A percentile compares a stretch with the other conserved stretches of the same genome.
These are phyloP conservation scores for Tetraneura akinire DNA, from an alignment of 1,140 invertebrate genomes.

Conservation along the genomic window DNA sequence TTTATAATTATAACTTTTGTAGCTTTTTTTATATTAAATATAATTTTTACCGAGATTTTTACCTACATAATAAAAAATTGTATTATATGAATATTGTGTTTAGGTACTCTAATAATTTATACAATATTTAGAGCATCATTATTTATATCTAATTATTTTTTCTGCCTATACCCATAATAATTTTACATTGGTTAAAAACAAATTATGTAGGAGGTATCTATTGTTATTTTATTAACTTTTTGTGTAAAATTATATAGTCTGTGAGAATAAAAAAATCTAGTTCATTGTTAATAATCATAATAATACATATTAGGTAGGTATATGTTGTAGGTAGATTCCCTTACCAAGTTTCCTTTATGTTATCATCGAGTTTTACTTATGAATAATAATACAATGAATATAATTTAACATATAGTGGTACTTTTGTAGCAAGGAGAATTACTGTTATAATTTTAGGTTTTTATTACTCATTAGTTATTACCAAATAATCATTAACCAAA, in stretches of 20 bases:
- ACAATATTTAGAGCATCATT: not conserved
- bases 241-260: not conserved
- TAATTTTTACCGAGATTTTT: too few relatives aligned
- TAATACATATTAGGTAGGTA: constrained; percentile 7
- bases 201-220: not conserved
- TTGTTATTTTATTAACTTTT: constrained; percentile 17
- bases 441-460: too few relatives aligned
- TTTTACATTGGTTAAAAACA: not conserved
- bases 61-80: too few relatives aligned
- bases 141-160: not conserved
- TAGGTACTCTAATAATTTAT: not conserved
- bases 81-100: too few relatives aligned
- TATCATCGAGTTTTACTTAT: too few relatives aligned
- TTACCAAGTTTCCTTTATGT: not conserved
- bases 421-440: too few relatives aligned
- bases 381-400: too few relatives aligned
- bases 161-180: not conserved
- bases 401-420: too few relatives aligned
- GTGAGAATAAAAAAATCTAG: constrained; percentile 29
- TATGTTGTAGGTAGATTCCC: not conserved
- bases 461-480: too few relatives aligned
- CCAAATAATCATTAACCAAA: too few relatives aligned
- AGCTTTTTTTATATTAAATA: too few relatives aligned
- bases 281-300: constrained; percentile 1
- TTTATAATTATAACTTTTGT: too few relatives aligned